A percentile compares a stretch with the other conserved stretches of the same genome.
Conservation (phyloP, 92 coral and sea anemone species). For the Parazoanthus swiftii region DNA sequence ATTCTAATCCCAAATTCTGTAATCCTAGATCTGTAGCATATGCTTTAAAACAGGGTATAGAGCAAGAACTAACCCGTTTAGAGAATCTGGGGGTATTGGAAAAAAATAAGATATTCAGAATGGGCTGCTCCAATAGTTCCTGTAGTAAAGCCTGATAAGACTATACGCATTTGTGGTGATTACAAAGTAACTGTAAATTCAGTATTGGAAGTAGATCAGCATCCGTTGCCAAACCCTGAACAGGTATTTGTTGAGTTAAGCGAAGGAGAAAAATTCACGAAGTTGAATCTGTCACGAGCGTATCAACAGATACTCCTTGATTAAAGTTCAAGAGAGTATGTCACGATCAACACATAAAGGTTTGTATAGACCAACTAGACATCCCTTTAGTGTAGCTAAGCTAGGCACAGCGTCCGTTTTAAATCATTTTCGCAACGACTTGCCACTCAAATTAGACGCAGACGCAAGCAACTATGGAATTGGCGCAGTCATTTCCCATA, state of each 20-base stretch:
- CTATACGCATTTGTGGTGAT: not conserved
- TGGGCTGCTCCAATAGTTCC: not conserved
- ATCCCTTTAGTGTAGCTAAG: not conserved
- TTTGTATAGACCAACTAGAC: conserved; percentile 13
- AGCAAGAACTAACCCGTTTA: conserved; percentile 30
- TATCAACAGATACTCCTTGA: conserved; percentile 23
- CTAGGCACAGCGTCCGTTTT: no score
- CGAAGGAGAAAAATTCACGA: conserved; percentile 1
- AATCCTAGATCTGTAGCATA: conserved; percentile 35
- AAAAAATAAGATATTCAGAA: not conserved
- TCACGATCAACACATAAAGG: conserved; percentile 31
- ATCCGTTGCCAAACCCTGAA: conserved; percentile 4
- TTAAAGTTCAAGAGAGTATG: conserved; percentile 18
- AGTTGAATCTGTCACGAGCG: conserved; percentile 10
- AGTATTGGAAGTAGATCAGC: not conserved
- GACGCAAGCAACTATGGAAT: no score
- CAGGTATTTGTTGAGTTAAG: not conserved
- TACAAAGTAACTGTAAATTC: not conserved
- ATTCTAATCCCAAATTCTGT: not conserved
- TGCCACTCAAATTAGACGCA: no score
- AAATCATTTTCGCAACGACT: no score
- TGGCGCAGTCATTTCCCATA: no score
- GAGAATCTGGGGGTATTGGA: not conserved
- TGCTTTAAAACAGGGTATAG: conserved; percentile 21
- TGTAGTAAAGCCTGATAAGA: not conserved